Percentiles rank a stretch among this genome's conserved stretches.
These are phyloP conservation scores for Graphium colonna DNA, from an alignment of 2,888 invertebrate species.

Conservation along the genomic window DNA sequence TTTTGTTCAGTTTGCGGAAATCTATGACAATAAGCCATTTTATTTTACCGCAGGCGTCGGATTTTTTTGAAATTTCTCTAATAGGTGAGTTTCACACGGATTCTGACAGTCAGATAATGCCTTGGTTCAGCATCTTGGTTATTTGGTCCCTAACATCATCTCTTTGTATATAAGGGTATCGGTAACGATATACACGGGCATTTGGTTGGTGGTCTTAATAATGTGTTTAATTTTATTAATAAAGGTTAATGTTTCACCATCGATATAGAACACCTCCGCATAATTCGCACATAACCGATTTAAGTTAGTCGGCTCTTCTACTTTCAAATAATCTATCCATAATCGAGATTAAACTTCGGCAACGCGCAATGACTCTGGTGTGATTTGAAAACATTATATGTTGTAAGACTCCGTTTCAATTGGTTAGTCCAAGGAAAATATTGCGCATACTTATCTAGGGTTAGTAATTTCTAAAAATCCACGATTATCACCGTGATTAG, in stretches of 20 bases:
- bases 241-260: not conserved
- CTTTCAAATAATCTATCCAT: conserved; percentile 35
- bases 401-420: conserved; percentile 23
- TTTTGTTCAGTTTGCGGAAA: not conserved
- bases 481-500: too few relatives aligned
- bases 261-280: too few relatives aligned
- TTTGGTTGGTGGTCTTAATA: conserved; percentile 20
- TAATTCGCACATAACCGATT: not conserved
- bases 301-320: conserved; percentile 33
- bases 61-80: not conserved
- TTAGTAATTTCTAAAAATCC: conserved; percentile 24
- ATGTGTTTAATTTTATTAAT: conserved; percentile 11
- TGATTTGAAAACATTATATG: not conserved
- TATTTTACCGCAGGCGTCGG: not conserved
- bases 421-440: conserved; percentile 31
- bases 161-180: conserved; percentile 5
- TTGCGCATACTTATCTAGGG: too few relatives aligned
- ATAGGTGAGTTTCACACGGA: not conserved
- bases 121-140: not conserved
- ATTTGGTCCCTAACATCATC: not conserved
- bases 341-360: conserved; percentile 27
- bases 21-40: not conserved
- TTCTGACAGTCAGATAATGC: not conserved
- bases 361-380: conserved; percentile 13
- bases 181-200: conserved; percentile 15